These are phyloP conservation scores for Acrobasis consociella DNA, from an alignment of 2,888 invertebrate genomes.

Conservation along the genomic window DNA sequence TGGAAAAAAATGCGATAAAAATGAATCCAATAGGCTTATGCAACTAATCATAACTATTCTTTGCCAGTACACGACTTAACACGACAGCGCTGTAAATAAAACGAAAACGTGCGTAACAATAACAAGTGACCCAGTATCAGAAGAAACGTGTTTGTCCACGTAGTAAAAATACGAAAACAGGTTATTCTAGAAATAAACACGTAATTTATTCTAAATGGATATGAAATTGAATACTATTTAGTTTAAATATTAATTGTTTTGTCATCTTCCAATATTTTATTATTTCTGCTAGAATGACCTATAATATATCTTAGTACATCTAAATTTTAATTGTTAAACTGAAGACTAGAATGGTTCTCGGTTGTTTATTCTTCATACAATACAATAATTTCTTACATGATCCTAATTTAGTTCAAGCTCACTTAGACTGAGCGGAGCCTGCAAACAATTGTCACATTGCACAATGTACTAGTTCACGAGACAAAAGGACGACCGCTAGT, in stretches of 20 bases:
- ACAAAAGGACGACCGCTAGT: conserved; percentile 64
- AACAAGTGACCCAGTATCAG: conserved; percentile 40
- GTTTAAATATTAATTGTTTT: neutral
- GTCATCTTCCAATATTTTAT: neutral
- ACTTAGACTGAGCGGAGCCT: conserved; percentile 2
- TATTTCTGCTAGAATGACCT: neutral
- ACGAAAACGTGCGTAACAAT: conserved; percentile 36
- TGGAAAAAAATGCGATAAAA: neutral
- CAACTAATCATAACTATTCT: neutral
- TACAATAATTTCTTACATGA: conserved; percentile 1
- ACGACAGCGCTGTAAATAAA: conserved; percentile 25
- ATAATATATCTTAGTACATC: no score
- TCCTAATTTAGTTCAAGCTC: neutral
- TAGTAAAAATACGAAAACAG: conserved; percentile 13
- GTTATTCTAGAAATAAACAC: conserved; percentile 15
- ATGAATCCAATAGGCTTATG: neutral
- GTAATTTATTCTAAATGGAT: conserved; percentile 14
- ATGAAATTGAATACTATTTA: conserved; percentile 10
- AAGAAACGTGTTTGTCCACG: conserved; percentile 26
- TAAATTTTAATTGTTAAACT: no score
- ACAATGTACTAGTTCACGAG: conserved; percentile 50
- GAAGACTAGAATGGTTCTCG: neutral
- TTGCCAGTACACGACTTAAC: neutral
- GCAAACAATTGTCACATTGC: conserved; percentile 53
- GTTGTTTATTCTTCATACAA: neutral